Evolutionary conservation across 2,113 vertebrate genomes (phyloP).

Genomic region (Tringa solitaria): DNA sequence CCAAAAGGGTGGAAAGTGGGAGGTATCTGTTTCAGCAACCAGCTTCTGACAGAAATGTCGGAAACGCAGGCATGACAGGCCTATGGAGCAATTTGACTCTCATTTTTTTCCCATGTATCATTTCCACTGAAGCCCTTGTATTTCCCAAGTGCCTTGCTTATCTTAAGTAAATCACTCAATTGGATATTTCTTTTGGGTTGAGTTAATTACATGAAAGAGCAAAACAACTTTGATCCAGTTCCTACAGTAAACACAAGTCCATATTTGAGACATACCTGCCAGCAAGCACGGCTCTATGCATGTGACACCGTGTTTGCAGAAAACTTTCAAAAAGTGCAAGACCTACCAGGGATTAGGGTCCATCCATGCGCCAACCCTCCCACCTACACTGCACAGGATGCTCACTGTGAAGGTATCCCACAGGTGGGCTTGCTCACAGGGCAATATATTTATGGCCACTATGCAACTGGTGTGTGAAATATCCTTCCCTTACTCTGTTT

Average conservation of each 20-base stretch:
- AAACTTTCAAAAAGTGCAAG: not conserved
- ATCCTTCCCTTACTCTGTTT: not conserved
- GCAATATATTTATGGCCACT: not conserved
- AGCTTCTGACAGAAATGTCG: not conserved
- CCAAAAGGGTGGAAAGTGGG: not conserved
- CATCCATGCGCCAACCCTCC: not conserved
- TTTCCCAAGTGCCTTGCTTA: constrained; percentile 4
- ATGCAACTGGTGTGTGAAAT: not conserved
- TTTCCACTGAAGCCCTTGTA: not conserved
- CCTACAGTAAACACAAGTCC: not conserved
- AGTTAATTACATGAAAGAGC: constrained; percentile 8
- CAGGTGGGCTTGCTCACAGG: not conserved
- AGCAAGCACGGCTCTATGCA: not conserved
- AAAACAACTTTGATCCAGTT: constrained; percentile 8
- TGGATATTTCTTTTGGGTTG: constrained; percentile 1
- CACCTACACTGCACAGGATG: not conserved
- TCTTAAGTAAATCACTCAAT: constrained; percentile 1
- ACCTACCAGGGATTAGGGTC: not conserved
- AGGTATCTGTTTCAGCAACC: not conserved
- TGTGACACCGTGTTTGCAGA: not conserved
- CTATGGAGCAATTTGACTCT: not conserved
- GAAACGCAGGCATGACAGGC: not conserved
- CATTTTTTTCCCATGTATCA: not conserved
- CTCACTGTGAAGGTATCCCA: not conserved
- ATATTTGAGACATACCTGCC: not conserved